These are phyloP conservation scores for Argyresthia goedartella DNA, from an alignment of 2,888 invertebrate species.

Conservation along the genomic window DNA sequence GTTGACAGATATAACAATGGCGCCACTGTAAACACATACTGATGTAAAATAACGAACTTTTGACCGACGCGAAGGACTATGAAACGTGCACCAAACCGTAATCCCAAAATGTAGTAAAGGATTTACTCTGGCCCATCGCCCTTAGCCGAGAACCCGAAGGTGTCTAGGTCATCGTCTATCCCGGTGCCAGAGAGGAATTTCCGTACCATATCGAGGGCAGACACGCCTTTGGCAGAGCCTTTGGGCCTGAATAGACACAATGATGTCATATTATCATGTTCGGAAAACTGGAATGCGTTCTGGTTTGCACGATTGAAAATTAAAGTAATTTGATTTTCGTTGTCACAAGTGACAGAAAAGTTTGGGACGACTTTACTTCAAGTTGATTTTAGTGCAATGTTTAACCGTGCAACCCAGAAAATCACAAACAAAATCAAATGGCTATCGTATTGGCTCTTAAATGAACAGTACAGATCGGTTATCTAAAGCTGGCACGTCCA, in stretches of 20 bases:
- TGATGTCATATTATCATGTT: background rate
- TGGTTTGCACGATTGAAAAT: background rate
- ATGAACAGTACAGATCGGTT: too few species aligned
- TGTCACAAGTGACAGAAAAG: background rate
- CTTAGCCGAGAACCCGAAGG: conserved; percentile 34
- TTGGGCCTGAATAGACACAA: conserved; percentile 46
- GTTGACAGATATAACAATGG: too few species aligned
- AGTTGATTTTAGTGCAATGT: too few species aligned
- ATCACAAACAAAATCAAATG: too few species aligned
- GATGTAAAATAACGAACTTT: too few species aligned
- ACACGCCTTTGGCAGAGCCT: conserved; percentile 31
- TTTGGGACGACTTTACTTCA: background rate
- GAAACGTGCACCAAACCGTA: background rate
- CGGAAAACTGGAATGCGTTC: background rate
- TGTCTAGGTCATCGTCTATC: conserved; percentile 41
- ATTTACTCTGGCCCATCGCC: background rate
- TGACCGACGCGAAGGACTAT: too few species aligned
- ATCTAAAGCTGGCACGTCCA: too few species aligned
- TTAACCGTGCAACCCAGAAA: too few species aligned
- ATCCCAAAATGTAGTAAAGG: background rate
- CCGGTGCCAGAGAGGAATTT: conserved; percentile 55
- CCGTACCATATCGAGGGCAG: conserved; percentile 42
- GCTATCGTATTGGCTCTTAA: too few species aligned
- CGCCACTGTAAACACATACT: too few species aligned
- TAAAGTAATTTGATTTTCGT: background rate